Evolutionary conservation across 2,113 vertebrate genomes (phyloP), one percentile per base, ranked within the genome.

Genomic region (Kryptolebias marmoratus): DNA sequence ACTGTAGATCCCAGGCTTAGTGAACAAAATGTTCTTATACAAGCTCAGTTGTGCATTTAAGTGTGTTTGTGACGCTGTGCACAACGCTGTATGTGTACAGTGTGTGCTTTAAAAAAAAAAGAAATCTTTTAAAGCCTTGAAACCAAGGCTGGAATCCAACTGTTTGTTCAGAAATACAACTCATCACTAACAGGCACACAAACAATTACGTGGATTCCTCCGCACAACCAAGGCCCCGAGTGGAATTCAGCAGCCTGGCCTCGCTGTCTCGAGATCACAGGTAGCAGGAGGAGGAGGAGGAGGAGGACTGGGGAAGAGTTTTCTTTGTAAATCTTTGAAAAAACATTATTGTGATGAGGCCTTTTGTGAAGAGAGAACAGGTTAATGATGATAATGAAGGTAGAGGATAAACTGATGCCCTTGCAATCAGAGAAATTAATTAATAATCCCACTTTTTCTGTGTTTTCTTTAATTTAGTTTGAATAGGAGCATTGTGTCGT

Each of bases 381-480:
- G 42, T 47, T 53, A 57, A 62, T 64, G 61, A 68, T 49, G 72
- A 68, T 61, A 39, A 55, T 56, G 30, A 60, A 66, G 47, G 60
- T 22, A 52, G 45, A 66, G 57, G 31, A 62, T 71, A 65, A 79
- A 36, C 42, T 6, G 31, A 58, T 71, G 82, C 62, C 80, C 81
- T 80, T 83, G 69, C 49, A 28, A 75, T 60, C 53, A 70, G 32
- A 55, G n/a, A 68, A 83, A 80, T 82, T 60, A 85, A 86, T 87
- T 89, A 86, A 59, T 64, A 47, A 48, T 30, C 31, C 54, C 16
- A 28, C 39, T 81, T 73, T 69, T 44, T 44, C 32, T 16, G 31
- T 8, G 16, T 71, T 77, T 80, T 69, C 72, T 88, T 83, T 52
- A 74, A 88, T 88, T 76, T 69, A 64, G 80, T 85, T 81, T 76